Evolutionary conservation across 64 coral and sea anemone species (phyloP), one percentile per base, ranked within the genome.

Genomic region (Hydrozoanthus tunicans): DNA sequence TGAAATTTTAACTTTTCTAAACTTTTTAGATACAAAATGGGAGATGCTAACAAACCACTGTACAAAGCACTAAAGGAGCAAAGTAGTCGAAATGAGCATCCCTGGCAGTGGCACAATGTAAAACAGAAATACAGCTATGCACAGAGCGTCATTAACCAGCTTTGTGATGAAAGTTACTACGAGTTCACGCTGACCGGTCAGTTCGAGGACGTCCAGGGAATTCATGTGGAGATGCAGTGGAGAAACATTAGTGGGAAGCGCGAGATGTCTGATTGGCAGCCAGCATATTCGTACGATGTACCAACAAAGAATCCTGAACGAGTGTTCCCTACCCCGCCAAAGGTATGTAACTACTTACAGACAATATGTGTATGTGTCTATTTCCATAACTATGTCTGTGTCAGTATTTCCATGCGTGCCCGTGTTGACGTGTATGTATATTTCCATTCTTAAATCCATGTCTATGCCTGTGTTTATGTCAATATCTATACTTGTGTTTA

Each of bases 21-120:
- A 20, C 20, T 20, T 20, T 20, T 20, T 20, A 20, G 20, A 20
- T 20, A 20, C 20, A 20, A 20, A 1, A 89, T 95, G 14, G 94
- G 94, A 3, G 64, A 73, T 15, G n/a, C 61, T 0, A 27, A 10
- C 1, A 80, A 54, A 20, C 93, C 90, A 6, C 91, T 94, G 27
- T 94, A 91, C 64, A 57, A 71, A 65, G 77, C 65, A 10, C 32
- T 94, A 24, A 94, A 94, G 54, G 62, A 86, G 58, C 53, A 64
- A 17, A 95, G 94, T 58, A 53, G 89, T 5, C 64, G 77, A 32
- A 80, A 73, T 8, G 72, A 73, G 5, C 43, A 69, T 64, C 94
- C 94, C 0, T 95, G 94, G 94, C 57, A 81, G 8, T 95, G 94
- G 94, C 75, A 91, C 5, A n/a, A 89, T 4, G 54, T 95, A 59